These are phyloP conservation scores for Reticulitermes lucifugus DNA, from an alignment of 2,888 invertebrate species.

Conservation along the genomic window DNA sequence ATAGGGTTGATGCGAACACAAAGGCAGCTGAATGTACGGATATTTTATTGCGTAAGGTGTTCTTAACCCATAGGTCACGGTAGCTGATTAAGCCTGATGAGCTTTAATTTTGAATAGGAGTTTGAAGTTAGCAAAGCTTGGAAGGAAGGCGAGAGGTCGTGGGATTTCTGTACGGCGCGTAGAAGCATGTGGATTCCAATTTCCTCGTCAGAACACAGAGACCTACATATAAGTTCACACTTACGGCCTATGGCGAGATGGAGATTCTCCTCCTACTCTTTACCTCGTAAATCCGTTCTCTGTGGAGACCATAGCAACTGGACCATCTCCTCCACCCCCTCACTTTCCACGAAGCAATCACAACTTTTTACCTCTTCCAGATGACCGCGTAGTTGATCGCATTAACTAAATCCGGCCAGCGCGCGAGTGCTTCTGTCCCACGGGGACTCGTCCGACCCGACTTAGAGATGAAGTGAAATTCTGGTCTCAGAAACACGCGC, in stretches of 20 bases:
- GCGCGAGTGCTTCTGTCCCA: slow-evolving; percentile 38
- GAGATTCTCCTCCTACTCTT: slow-evolving; percentile 32
- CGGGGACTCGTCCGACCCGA: slow-evolving; percentile 16
- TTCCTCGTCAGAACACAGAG: slow-evolving; percentile 24
- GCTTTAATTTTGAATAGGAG: slow-evolving; percentile 32
- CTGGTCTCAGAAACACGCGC: slow-evolving; percentile 17
- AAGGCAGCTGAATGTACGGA: not conserved
- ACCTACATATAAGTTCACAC: slow-evolving; percentile 30
- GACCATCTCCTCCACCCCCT: slow-evolving; percentile 13
- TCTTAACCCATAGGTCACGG: slow-evolving; percentile 1
- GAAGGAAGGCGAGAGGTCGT: not conserved
- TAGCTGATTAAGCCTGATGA: slow-evolving; percentile 34
- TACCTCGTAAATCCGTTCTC: slow-evolving; percentile 38
- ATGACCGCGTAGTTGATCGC: slow-evolving; percentile 43
- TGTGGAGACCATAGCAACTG: not conserved
- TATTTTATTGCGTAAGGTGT: not conserved
- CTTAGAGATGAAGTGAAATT: slow-evolving; percentile 18
- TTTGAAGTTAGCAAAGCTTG: slow-evolving; percentile 20
- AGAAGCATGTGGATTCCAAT: slow-evolving; percentile 31
- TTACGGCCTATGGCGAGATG: not conserved
- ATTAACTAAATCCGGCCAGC: slow-evolving; percentile 42
- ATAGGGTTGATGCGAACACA: not conserved
- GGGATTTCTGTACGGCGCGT: slow-evolving; percentile 21
- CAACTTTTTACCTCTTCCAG: slow-evolving; percentile 46
- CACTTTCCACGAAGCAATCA: slow-evolving; percentile 41